Evolutionary conservation across 2,888 invertebrate genomes (phyloP).

Genomic region (Parnassius orleans): DNA sequence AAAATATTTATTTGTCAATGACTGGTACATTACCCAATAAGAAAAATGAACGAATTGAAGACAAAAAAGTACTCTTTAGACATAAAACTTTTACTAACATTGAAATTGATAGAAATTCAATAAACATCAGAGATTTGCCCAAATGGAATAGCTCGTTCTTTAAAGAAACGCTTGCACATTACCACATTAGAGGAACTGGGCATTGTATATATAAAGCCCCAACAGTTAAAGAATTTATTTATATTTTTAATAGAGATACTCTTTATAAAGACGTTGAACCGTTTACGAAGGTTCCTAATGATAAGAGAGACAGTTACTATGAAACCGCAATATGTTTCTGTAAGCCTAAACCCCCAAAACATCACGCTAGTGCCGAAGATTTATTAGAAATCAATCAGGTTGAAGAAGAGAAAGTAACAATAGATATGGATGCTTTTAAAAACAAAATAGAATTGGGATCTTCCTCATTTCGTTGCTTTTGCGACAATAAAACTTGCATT

Average conservation of each 20-base stretch:
- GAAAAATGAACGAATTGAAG: conserved; percentile 46
- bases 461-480: conserved; percentile 71
- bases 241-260: conserved; percentile 72
- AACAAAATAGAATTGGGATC: conserved; percentile 52
- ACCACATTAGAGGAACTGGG: conserved; percentile 74
- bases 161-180: conserved; percentile 66
- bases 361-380: conserved; percentile 72
- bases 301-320: conserved; percentile 60
- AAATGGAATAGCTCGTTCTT: conserved; percentile 60
- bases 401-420: conserved; percentile 53
- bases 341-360: conserved; percentile 61
- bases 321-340: conserved; percentile 78
- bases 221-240: conserved; percentile 68
- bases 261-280: conserved; percentile 57
- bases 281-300: conserved; percentile 53
- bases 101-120: conserved; percentile 65
- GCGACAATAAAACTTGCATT: conserved; percentile 61
- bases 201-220: conserved; percentile 74
- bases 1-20: conserved; percentile 62
- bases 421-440: conserved; percentile 55
- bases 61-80: conserved; percentile 68
- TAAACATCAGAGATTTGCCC: conserved; percentile 53
- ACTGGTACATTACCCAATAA: conserved; percentile 68
- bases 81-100: conserved; percentile 76
- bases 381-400: conserved; percentile 54